These are phyloP conservation scores for Lynx canadensis DNA, from an alignment of 2,113 vertebrate genomes.

Conservation along the genomic window DNA sequence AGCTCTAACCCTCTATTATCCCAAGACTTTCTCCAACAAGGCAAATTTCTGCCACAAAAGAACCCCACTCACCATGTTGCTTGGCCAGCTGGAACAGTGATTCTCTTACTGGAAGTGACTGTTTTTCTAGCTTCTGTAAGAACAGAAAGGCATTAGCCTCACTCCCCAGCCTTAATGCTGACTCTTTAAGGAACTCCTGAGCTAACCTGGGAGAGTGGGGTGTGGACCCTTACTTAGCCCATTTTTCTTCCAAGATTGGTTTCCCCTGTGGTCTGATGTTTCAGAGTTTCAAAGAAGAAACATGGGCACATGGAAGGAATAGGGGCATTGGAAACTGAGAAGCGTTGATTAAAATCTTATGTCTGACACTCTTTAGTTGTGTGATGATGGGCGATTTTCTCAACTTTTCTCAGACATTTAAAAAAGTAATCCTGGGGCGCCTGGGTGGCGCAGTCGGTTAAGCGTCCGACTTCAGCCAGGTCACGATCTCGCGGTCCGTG, in stretches of 20 bases:
- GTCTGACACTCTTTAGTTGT: neutral
- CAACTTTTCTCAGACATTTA: neutral
- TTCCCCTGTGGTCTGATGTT: conserved; percentile 2
- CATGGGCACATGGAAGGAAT: neutral
- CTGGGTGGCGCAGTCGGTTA: too few species aligned
- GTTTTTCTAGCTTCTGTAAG: neutral
- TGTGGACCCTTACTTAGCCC: neutral
- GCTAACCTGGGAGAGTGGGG: neutral
- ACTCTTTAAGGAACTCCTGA: neutral
- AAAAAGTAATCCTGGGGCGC: too few species aligned
- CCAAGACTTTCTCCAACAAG: conserved; percentile 14
- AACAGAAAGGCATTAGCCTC: conserved; percentile 2
- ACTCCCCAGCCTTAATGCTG: neutral
- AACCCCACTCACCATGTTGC: neutral
- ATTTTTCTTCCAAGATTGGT: conserved; percentile 34
- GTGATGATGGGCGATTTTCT: neutral
- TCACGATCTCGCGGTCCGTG: too few species aligned
- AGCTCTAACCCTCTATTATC: neutral
- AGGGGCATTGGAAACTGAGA: neutral
- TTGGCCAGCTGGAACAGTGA: neutral
- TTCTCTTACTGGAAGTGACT: neutral
- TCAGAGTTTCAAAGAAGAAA: conserved; percentile 51
- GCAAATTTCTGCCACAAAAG: neutral
- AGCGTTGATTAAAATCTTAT: neutral
- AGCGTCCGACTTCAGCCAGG: too few species aligned